Conservation (phyloP, 2,888 invertebrate genomes). For the Ommatoiulus sabulosus region DNA sequence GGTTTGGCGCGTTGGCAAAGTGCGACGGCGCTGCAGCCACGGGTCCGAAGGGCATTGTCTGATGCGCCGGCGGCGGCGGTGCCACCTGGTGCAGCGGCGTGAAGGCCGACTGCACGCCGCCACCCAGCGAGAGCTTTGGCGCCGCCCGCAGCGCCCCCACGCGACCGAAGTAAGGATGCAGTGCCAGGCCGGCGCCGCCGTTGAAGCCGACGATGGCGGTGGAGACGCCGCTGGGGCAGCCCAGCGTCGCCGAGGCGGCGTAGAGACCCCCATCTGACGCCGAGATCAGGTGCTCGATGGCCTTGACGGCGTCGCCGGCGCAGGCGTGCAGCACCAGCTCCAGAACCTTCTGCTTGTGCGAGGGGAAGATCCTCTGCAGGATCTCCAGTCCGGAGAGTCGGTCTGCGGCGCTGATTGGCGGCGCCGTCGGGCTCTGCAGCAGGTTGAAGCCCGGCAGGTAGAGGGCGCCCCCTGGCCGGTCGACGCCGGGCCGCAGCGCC, state of each 20-base stretch:
- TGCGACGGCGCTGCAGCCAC: not conserved
- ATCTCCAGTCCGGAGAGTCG: conserved; percentile 74
- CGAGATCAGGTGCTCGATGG: conserved; percentile 82
- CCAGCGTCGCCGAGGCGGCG: not conserved
- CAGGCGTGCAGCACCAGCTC: conserved; percentile 92
- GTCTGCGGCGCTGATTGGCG: not conserved
- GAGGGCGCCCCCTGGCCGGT: not conserved
- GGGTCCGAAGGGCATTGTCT: conserved; percentile 42
- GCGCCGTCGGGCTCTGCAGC: not conserved
- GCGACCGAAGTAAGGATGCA: conserved; percentile 47
- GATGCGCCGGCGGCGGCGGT: conserved; percentile 47
- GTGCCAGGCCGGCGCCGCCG: conserved; percentile 26
- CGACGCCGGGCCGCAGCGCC: not conserved
- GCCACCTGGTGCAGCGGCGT: conserved; percentile 45
- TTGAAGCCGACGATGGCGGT: conserved; percentile 9
- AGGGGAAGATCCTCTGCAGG: conserved; percentile 88
- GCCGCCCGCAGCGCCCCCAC: conserved; percentile 29
- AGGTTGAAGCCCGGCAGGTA: conserved; percentile 44
- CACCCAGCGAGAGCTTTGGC: conserved; percentile 4
- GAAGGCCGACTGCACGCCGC: conserved; percentile 51
- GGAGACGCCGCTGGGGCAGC: not conserved
- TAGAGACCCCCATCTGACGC: conserved; percentile 7
- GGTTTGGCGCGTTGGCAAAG: not conserved
- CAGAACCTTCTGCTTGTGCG: conserved; percentile 86
- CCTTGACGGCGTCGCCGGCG: conserved; percentile 89